Conservation (phyloP, 2,797 vertebrate species). For the Danio tinwini region DNA sequence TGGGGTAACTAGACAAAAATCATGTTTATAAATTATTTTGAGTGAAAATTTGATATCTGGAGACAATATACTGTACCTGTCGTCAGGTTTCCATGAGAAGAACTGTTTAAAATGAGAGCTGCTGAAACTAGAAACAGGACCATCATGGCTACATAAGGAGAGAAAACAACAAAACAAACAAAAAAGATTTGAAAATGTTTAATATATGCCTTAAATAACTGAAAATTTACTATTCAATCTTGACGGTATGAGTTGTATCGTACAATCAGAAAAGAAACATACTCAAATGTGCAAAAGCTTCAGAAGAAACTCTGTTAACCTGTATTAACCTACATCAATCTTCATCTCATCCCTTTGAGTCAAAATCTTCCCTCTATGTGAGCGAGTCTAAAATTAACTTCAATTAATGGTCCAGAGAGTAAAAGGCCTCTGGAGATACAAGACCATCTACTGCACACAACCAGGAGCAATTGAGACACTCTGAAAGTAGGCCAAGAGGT, state of each 20-base stretch:
- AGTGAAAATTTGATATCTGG: slow-evolving; percentile 18
- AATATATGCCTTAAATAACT: background rate
- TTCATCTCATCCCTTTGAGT: slow-evolving; percentile 12
- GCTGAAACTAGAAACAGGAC: slow-evolving; percentile 80
- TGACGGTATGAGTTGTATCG: too few species aligned
- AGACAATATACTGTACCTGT: slow-evolving; percentile 66
- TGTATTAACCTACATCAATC: slow-evolving; percentile 5
- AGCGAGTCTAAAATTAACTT: slow-evolving; percentile 45
- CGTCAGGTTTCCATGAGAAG: slow-evolving; percentile 77
- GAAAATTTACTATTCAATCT: background rate
- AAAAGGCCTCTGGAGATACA: slow-evolving; percentile 27
- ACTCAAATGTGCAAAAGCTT: background rate
- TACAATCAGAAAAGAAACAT: background rate
- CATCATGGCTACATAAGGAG: slow-evolving; percentile 75
- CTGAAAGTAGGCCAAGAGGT: slow-evolving; percentile 30
- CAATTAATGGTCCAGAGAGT: slow-evolving; percentile 43
- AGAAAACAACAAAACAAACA: slow-evolving; percentile 1
- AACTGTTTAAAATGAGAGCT: slow-evolving; percentile 72
- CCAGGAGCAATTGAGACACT: slow-evolving; percentile 7
- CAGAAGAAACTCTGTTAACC: slow-evolving; percentile 11
- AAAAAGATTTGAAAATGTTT: background rate
- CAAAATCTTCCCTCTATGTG: slow-evolving; percentile 21
- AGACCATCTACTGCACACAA: background rate
- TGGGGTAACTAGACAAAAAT: too few species aligned
- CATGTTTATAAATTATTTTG: background rate